Evolutionary conservation across 2,888 invertebrate species (phyloP).

Genomic region (Chrysina gloriosa): DNA sequence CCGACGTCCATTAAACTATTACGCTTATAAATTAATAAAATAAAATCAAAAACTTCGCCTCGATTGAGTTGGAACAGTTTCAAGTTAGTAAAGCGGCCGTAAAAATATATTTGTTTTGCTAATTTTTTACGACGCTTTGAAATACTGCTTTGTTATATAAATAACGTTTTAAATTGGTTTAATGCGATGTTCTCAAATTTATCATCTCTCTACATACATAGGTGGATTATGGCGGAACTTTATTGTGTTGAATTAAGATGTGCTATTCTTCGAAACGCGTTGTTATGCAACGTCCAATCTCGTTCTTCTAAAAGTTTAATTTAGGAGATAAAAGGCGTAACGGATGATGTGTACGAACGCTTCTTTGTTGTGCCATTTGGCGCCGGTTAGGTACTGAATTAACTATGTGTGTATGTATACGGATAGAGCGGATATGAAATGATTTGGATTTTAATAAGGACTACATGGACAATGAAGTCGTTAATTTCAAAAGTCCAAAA

Average conservation of each 20-base stretch:
- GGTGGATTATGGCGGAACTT: not conserved
- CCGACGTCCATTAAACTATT: not conserved
- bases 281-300: no score
- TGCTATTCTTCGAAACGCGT: slow-evolving; percentile 11
- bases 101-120: slow-evolving; percentile 38
- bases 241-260: slow-evolving; percentile 11
- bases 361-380: no score
- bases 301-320: no score
- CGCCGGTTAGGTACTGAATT: no score
- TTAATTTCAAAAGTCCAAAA: no score
- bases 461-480: no score
- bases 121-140: slow-evolving; percentile 36
- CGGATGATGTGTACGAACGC: no score
- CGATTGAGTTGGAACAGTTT: slow-evolving; percentile 32
- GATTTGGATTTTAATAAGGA: no score
- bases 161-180: slow-evolving; percentile 31
- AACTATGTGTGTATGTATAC: no score
- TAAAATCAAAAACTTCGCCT: slow-evolving; percentile 18
- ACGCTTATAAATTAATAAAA: slow-evolving; percentile 31
- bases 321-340: no score
- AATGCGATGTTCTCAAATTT: slow-evolving; percentile 25
- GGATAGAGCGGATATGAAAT: no score
- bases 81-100: slow-evolving; percentile 27
- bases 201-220: not conserved
- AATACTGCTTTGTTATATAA: slow-evolving; percentile 32